A percentile compares a stretch with the other conserved stretches of the same genome.
Evolutionary conservation across 2,797 vertebrate species (phyloP).

Genomic region (Pangasius macronema): DNA sequence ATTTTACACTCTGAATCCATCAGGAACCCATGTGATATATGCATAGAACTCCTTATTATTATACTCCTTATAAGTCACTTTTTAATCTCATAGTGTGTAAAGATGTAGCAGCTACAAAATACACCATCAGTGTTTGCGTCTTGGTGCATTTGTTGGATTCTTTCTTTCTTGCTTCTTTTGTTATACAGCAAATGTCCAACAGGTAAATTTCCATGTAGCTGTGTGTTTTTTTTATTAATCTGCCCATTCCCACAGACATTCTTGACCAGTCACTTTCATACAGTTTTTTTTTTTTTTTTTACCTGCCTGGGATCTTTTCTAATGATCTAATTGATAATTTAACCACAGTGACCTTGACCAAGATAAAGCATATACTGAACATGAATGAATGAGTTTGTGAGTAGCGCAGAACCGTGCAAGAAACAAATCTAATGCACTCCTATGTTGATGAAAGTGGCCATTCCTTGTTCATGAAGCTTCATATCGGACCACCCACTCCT

Average conservation of each 20-base stretch:
- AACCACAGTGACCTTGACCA: neutral
- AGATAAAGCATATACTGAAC: neutral
- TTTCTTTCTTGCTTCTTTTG: neutral
- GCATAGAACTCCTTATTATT: too few relatives aligned
- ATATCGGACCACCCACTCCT: slow-evolving; percentile 34
- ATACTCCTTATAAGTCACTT: too few relatives aligned
- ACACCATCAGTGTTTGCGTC: neutral
- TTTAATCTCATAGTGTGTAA: neutral
- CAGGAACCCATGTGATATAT: neutral
- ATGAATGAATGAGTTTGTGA: neutral
- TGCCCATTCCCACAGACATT: neutral
- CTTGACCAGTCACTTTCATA: neutral
- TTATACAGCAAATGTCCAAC: neutral
- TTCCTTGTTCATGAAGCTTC: neutral
- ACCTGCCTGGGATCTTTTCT: neutral
- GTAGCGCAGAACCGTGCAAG: too few relatives aligned
- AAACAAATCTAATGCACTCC: neutral
- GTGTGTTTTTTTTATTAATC: neutral
- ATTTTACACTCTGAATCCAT: too few relatives aligned
- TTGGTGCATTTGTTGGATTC: neutral
- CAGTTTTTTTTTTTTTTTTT: neutral
- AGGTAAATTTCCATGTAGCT: neutral
- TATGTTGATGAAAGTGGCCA: neutral
- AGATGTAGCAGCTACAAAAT: neutral
- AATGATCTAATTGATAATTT: neutral